Conservation (phyloP, 2,797 vertebrate genomes). For the Helicolenus hilgendorfi region DNA sequence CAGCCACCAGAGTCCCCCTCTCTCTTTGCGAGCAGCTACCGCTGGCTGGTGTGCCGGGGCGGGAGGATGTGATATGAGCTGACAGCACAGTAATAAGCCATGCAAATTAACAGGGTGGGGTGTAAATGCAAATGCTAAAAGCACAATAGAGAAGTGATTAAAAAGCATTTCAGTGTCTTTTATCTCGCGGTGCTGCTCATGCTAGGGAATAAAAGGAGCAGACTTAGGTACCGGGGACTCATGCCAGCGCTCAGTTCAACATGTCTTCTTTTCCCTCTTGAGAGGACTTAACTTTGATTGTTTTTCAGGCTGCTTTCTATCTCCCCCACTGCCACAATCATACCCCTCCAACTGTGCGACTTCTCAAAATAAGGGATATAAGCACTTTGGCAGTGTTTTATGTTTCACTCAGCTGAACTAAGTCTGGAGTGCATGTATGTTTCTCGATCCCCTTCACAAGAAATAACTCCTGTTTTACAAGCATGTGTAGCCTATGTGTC, state of each 20-base stretch:
- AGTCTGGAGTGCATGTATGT: not conserved
- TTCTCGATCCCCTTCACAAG: not conserved
- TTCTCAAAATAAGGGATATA: slow-evolving; percentile 54
- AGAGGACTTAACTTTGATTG: slow-evolving; percentile 72
- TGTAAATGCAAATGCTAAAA: slow-evolving; percentile 83
- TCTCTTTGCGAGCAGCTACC: slow-evolving; percentile 20
- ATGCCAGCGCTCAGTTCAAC: slow-evolving; percentile 59
- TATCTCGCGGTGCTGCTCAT: slow-evolving; percentile 66
- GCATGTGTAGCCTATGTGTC: not conserved
- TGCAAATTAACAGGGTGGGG: slow-evolving; percentile 85
- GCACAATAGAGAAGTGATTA: slow-evolving; percentile 87
- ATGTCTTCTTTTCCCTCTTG: slow-evolving; percentile 27
- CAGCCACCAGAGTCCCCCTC: slow-evolving; percentile 68
- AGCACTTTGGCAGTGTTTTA: slow-evolving; percentile 47
- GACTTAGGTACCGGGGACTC: slow-evolving; percentile 48
- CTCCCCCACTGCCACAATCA: slow-evolving; percentile 25
- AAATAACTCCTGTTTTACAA: not conserved
- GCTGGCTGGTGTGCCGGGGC: slow-evolving; percentile 45
- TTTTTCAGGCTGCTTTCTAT: slow-evolving; percentile 55
- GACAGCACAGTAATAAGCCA: slow-evolving; percentile 87
- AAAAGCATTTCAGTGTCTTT: slow-evolving; percentile 78
- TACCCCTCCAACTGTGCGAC: slow-evolving; percentile 47
- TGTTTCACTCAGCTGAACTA: slow-evolving; percentile 40
- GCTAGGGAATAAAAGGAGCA: slow-evolving; percentile 61
- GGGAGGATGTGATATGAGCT: slow-evolving; percentile 76